phyloP scores from a whole-genome alignment of 1,140 invertebrate genomes.

The Drosophila leontia region DNA sequence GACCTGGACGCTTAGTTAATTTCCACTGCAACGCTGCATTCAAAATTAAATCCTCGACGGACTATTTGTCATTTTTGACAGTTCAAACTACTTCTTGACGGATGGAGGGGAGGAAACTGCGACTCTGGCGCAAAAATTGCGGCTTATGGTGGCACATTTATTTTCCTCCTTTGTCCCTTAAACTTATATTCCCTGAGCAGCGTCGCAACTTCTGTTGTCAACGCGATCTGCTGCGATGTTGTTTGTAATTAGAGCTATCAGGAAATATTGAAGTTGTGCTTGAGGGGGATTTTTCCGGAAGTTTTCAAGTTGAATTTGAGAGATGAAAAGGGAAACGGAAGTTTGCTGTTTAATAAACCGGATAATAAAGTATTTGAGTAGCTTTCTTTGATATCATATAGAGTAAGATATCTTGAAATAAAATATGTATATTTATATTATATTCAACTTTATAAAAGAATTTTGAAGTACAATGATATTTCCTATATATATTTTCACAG shows the following conservation, averaged over 20 bases:
- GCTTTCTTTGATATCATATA: slow-evolving; percentile 5
- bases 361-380: neutral
- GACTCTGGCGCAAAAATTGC: slow-evolving; percentile 53
- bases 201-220: slow-evolving; percentile 66
- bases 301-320: neutral
- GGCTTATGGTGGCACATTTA: slow-evolving; percentile 68
- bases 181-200: slow-evolving; percentile 57
- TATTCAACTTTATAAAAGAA: no score
- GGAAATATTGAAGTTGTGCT: slow-evolving; percentile 41
- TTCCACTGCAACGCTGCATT: slow-evolving; percentile 75
- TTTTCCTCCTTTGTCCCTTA: slow-evolving; percentile 14
- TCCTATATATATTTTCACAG: no score
- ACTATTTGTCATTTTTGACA: slow-evolving; percentile 81
- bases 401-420: neutral
- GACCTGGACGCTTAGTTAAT: slow-evolving; percentile 62
- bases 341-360: neutral
- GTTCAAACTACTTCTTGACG: slow-evolving; percentile 58
- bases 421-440: no score
- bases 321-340: neutral
- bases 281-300: neutral
- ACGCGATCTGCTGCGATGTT: slow-evolving; percentile 58
- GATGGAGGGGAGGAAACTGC: slow-evolving; percentile 8
- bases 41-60: slow-evolving; percentile 75
- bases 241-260: slow-evolving; percentile 75
- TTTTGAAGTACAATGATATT: no score